A percentile compares a stretch with the other conserved stretches of the same genome.
Evolutionary conservation across 2,113 vertebrate species (phyloP).

Genomic region (Phrynocephalus versicolor): DNA sequence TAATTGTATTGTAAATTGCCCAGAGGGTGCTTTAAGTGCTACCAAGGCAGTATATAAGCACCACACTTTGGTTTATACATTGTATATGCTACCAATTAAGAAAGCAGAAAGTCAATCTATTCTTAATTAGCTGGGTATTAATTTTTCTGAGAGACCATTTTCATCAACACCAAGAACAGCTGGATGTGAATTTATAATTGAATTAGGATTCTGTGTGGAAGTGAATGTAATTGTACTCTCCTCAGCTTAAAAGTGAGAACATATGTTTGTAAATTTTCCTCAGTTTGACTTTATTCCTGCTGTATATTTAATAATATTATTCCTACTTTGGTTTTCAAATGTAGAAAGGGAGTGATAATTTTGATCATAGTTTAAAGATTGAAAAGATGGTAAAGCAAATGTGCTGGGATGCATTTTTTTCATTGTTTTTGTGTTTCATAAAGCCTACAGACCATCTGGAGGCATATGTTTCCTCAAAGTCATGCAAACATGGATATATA

Average conservation of each 20-base stretch:
- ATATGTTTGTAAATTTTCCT: constrained; percentile 44
- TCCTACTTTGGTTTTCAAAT: constrained; percentile 16
- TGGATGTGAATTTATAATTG: constrained; percentile 57
- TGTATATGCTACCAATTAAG: constrained; percentile 19
- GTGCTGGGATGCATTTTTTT: constrained; percentile 23
- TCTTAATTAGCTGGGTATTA: constrained; percentile 53
- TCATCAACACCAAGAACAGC: constrained; percentile 46
- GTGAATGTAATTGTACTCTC: constrained; percentile 37
- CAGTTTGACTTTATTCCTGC: constrained; percentile 40
- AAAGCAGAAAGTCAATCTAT: constrained; percentile 48
- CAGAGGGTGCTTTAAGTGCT: no score
- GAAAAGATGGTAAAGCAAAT: constrained; percentile 19
- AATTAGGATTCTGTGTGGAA: constrained; percentile 50
- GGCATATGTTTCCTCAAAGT: constrained; percentile 40
- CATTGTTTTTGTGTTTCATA: constrained; percentile 32
- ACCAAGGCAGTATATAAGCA: no score
- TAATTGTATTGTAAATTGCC: no score
- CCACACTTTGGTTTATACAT: not conserved
- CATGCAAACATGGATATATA: constrained; percentile 19
- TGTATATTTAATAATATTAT: constrained; percentile 25
- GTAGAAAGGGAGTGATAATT: constrained; percentile 37
- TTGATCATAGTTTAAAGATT: constrained; percentile 10
- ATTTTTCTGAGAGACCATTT: constrained; percentile 54
- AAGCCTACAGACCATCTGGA: constrained; percentile 49
- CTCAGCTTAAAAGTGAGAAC: constrained; percentile 48